Base-by-base conservation (phyloP, 2,113 vertebrate species). In the Hystrix brachyura region DNA sequence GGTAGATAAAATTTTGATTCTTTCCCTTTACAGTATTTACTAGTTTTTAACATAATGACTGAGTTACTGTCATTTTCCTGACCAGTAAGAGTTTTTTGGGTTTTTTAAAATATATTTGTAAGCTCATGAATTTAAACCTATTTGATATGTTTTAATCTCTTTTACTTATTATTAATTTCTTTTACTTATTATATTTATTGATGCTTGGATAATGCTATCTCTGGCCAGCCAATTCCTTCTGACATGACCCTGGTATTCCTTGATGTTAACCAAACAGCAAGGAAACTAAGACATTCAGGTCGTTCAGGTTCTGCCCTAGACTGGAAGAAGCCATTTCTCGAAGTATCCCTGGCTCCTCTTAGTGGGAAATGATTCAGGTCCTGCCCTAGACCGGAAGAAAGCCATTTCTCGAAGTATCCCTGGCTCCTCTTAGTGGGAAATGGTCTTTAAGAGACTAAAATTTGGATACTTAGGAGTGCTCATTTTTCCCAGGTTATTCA, bases 101-200 rank as follows among this genome's bases (percentile, higher is more conserved):
- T 55, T 65, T 94, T 93, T 59, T 15, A 51, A 71, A 65, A 32
- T 87, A 38, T 53, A 62, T 82, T 95, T 94, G 9, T 55, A 90
- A 97, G 86, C 10, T 81, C 51, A 14, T 59, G 10, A 10, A 38
- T 67, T 79, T 82, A 74, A 76, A 57, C 15, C 48, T 32, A 11
- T 34, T 79, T 79, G 48, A 53, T 79, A 53, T 57, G 53, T n/a
- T 57, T 57, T 55, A n/a, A 57, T 21, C 32, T 57, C 29, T 57
- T 57, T 80, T 83, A 5, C 62, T 82, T 78, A 53, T 72, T 88
- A 23, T 85, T 55, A n/a, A 57, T 21, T 18, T 57, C 29, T 57
- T 57, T 80, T 83, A 5, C 62, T 82, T 78, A 53, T 72, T 88
- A 23, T 85, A 69, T 74, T 82, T 85, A 34, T 72, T 65, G 38